A percentile compares a stretch with the other conserved stretches of the same genome.
These are phyloP conservation scores for Turdus rufiventris DNA, from an alignment of 2,113 vertebrate species.

Conservation along the genomic window DNA sequence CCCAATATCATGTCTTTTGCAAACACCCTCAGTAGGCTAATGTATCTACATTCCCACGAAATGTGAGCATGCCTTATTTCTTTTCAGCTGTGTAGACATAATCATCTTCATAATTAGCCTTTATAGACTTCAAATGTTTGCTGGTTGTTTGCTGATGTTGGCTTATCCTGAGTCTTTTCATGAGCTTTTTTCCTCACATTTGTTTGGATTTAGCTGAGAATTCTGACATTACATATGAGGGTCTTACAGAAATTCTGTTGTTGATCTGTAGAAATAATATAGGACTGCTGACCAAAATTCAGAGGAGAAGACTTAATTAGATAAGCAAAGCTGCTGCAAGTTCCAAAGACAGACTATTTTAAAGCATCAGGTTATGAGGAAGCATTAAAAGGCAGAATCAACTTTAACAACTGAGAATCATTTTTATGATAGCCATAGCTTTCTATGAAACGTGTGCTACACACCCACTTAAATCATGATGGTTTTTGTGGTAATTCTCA, in stretches of 20 bases:
- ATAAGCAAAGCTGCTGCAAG: background rate
- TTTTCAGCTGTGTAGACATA: background rate
- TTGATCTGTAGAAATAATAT: background rate
- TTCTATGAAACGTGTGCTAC: background rate
- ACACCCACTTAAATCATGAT: background rate
- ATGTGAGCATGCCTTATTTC: background rate
- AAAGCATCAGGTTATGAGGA: conserved; percentile 21
- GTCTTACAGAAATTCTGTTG: background rate
- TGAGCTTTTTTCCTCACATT: background rate
- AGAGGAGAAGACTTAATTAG: background rate
- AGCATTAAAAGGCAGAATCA: conserved; percentile 23
- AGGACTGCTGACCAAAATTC: background rate
- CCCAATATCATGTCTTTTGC: background rate
- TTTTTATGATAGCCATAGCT: conserved; percentile 23
- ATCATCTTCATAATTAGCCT: background rate
- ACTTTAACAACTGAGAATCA: conserved; percentile 32
- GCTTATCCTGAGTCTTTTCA: background rate
- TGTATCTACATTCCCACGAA: background rate
- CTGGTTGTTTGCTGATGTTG: background rate
- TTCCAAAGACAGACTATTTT: background rate
- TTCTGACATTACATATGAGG: background rate
- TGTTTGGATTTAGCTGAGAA: background rate
- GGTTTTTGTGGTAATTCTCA: background rate
- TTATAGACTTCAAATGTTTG: background rate
- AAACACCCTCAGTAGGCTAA: background rate